Evolutionary conservation across 2,113 vertebrate species (phyloP).

Genomic region (Empidonax traillii): DNA sequence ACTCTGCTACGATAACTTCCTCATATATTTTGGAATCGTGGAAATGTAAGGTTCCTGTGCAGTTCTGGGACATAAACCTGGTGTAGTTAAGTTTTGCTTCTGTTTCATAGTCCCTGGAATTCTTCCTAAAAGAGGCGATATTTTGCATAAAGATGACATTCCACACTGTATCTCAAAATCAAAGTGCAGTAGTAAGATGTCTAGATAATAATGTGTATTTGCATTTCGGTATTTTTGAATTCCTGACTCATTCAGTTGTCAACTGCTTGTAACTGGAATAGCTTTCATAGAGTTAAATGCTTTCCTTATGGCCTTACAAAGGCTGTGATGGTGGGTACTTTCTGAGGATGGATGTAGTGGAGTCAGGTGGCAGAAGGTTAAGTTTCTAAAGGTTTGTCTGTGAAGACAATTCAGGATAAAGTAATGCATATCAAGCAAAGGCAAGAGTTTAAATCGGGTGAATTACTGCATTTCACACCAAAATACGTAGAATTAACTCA

Average conservation of each 20-base stretch:
- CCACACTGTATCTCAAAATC: not conserved
- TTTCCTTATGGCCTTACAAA: not conserved
- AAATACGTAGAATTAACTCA: not conserved
- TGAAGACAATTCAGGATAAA: not conserved
- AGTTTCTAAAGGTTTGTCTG: not conserved
- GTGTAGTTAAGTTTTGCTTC: not conserved
- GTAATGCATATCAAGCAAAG: not conserved
- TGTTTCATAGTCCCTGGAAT: not conserved
- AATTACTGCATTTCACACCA: not conserved
- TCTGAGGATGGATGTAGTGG: not conserved
- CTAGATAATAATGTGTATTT: not conserved
- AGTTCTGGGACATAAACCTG: not conserved
- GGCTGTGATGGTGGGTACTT: not conserved
- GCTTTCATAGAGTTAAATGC: not conserved
- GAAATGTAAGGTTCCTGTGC: not conserved
- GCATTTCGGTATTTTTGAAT: not conserved
- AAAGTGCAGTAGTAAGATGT: not conserved
- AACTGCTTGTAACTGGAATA: fast-evolving
- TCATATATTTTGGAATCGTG: not conserved
- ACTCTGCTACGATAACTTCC: not conserved
- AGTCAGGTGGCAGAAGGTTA: not conserved
- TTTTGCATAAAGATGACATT: not conserved
- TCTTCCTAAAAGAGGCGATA: not conserved
- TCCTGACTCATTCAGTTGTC: not conserved
- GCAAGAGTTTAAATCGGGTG: not conserved